Base-by-base conservation (phyloP, 2,888 invertebrate species). In the Drosophila sordidula region DNA sequence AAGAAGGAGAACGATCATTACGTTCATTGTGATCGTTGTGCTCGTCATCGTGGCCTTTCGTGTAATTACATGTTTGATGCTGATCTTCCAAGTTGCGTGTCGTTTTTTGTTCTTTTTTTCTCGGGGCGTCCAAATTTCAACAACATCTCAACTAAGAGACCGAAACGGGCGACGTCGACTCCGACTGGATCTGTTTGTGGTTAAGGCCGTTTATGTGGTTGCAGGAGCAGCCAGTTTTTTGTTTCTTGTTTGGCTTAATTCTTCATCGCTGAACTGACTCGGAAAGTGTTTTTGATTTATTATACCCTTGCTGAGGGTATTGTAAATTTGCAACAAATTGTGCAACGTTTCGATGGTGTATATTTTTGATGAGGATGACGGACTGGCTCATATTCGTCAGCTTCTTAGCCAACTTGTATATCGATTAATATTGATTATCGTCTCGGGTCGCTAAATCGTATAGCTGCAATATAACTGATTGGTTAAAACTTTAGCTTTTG, bases 91-190 rank as follows among this genome's bases (percentile, higher is more conserved):
- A 22, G 62, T 59, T 80, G 73, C 70, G 58, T 80, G 78, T 62
- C 46, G 55, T 36, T 50, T 44, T 61, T 29, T 41, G 39, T 34
- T 12, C 45, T 41, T 50, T 52, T 22, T 65, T 36, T 18, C 80
- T 67, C 46, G 55, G 49, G 75, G 83, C 82, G 64, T 46, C 52
- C 51, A 67, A 65, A 65, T 75, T 81, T 85, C 77, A 84, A 80
- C 78, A 80, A 74, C 70, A 78, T 70, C 70, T 81, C 66, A 81
- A 78, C 76, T 68, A 61, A 75, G 65, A 36, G 22, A 12, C 3
- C 14, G 11, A 49, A 18, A 1, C 18, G 18, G 18, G 18, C 18
- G 18, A 18, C 18, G 1, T 2, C 18, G 18, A 36, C 42, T 22
- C 3, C 14, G 11, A 49, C 44, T 34, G 36, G 32, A 42, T 32